Conservation (phyloP, 2,888 invertebrate genomes). For the Ernsta delagoae region DNA sequence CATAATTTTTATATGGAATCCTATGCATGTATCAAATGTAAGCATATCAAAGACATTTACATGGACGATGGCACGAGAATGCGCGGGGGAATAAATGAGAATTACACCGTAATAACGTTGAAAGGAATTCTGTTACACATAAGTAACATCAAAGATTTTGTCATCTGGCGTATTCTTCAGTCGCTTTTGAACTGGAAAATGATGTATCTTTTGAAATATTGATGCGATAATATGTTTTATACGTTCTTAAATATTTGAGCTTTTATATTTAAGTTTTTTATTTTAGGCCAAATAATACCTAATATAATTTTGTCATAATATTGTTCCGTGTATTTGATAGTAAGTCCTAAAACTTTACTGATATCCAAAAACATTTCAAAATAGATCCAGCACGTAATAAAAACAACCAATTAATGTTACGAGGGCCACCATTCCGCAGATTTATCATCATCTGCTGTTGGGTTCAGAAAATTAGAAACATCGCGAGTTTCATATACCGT, state of each 20-base stretch:
- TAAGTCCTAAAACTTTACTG: background rate
- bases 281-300: no score
- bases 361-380: slow-evolving; percentile 7
- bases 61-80: slow-evolving; percentile 47
- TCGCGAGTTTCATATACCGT: slow-evolving; percentile 37
- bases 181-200: slow-evolving; percentile 14
- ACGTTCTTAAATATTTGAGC: no score
- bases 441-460: slow-evolving; percentile 19
- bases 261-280: no score
- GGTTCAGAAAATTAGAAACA: slow-evolving; percentile 28
- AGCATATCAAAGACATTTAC: slow-evolving; percentile 48
- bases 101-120: slow-evolving; percentile 45
- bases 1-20: slow-evolving; percentile 71
- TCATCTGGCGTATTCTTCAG: slow-evolving; percentile 9
- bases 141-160: slow-evolving; percentile 28
- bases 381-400: background rate
- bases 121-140: slow-evolving; percentile 38
- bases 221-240: background rate
- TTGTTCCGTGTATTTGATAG: background rate
- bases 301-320: background rate
- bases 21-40: slow-evolving; percentile 48
- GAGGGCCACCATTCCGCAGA: slow-evolving; percentile 6
- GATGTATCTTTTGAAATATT: background rate
- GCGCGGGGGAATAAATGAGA: slow-evolving; percentile 52
- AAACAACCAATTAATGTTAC: slow-evolving; percentile 19